Base-by-base conservation (phyloP, 2,113 vertebrate species). In the Cacatua alba region DNA sequence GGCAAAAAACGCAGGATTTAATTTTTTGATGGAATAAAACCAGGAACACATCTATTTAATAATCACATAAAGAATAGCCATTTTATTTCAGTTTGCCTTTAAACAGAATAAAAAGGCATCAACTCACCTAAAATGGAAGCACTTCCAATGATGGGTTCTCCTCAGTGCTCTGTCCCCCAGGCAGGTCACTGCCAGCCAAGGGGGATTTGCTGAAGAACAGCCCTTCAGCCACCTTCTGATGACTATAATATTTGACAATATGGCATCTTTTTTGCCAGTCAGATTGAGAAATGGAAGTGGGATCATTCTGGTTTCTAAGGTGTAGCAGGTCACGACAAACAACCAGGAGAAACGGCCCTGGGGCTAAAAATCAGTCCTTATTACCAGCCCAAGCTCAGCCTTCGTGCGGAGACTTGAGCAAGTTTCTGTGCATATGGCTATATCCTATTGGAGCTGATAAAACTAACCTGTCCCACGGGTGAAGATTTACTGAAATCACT, bases 281-380 rank as follows among this genome's bases (percentile, higher is more conserved):
- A 70, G 44, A 82, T 62, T 87, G 75, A 92, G 82, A 94, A 89
- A 93, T 29, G n/a, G 75, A 85, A 79, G 25, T n/a, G 35, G 44
- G 33, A 79, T 88, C 52, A 51, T 88, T 82, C 80, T 75, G 33
- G 59, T 74, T 94, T 76, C 59, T 71, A 37, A 90, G 70, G 39
- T 46, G 62, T 37, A 88, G 53, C 59, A 90, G 63, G 43, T 68
- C 62, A 10, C 60, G 81, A 86, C 77, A 87, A 91, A n/a, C 31
- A 46, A 74, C 15, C 14, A 69, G 57, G 29, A 95, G 53, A 94
- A 85, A 74, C 39, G 48, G n/a, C 84, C 41, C 23, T 0, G 0
- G 20, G 82, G 78, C 25, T 83, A 52, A 62, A 96, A 93, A 24
- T 57, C 49, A 70, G 57, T 71, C 71, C 53, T 70, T 76, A 35